A percentile compares a stretch with the other conserved stretches of the same genome.
Evolutionary conservation across 2,113 vertebrate genomes (phyloP).

Genomic region (Phodopus roborovskii): DNA sequence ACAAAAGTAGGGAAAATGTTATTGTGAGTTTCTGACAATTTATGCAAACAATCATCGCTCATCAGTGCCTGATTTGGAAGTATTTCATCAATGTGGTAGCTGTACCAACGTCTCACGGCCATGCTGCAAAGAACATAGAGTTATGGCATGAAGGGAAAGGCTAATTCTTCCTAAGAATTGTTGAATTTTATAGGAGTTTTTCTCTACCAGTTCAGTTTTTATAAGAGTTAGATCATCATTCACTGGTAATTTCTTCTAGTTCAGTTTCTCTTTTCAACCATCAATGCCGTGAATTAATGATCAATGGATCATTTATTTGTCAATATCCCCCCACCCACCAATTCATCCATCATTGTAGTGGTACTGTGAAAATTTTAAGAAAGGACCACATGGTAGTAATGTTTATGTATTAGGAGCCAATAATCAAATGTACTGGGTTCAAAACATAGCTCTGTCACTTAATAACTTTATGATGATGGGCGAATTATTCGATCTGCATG

Average conservation of each 20-base stretch:
- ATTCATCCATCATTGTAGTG: background rate
- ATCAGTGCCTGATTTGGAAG: background rate
- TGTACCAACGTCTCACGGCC: background rate
- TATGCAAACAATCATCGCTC: background rate
- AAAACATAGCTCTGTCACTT: background rate
- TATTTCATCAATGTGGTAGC: background rate
- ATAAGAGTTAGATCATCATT: background rate
- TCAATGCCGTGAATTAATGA: background rate
- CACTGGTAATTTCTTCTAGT: background rate
- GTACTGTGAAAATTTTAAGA: background rate
- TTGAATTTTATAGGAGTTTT: conserved; percentile 12
- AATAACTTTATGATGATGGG: background rate
- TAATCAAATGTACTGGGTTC: background rate
- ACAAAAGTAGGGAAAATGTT: conserved; percentile 13
- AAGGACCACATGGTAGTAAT: background rate
- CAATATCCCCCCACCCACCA: background rate
- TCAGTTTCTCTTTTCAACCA: conserved; percentile 12
- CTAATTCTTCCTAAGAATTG: background rate
- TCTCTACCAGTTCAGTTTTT: background rate
- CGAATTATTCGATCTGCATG: background rate
- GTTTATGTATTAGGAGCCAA: background rate
- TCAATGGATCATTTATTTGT: background rate
- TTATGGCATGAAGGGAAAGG: background rate
- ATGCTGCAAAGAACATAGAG: conserved; percentile 17
- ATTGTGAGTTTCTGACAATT: background rate